Base-by-base conservation (phyloP, 2,113 vertebrate species). In the Lonchura striata region DNA sequence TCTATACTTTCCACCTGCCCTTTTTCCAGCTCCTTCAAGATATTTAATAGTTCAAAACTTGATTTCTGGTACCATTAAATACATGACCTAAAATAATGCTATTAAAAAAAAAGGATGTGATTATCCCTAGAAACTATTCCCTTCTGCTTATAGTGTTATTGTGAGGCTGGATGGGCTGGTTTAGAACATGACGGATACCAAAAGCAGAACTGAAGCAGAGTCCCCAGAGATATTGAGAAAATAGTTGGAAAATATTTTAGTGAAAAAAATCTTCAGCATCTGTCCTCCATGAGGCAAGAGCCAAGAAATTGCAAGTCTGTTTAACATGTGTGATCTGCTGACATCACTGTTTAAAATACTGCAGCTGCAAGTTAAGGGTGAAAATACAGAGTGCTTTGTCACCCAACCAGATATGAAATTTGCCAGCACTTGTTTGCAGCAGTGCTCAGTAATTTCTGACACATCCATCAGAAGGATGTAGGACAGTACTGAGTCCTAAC, bases 1-100 rank as follows among this genome's bases (percentile, higher is more conserved):
- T 57, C 28, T 11, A 46, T 25, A 20, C 0, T 8, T n/a, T 9
- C 15, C 10, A 2, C 10, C 2, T 3, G 2, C 1, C 2, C 12
- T 18, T 59, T 52, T 64, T 53, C 28, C 12, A 77, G 7, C 46
- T 82, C 60, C 10, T 50, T 54, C 14, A 83, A 59, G 7, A 46
- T 21, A 69, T 14, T n/a, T 75, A 35, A 52, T 8, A 69, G 7
- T 57, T 15, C 30, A 75, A 92, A 88, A 82, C 15, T 57, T 87
- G 9, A 44, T 76, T 84, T 85, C 27, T 87, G 21, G 11, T 10
- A 81, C 12, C 7, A 50, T 53, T 61, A 81, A 16, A 27, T 35
- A 9, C 15, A 31, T 47, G 24, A 44, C 3, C 23, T 59, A 82
- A 81, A 78, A 25, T 9, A 71, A 60, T 6, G 1, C 33, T 65